phyloP scores from a whole-genome alignment of 2,797 vertebrate genomes.

The Melanotaenia boesemani region DNA sequence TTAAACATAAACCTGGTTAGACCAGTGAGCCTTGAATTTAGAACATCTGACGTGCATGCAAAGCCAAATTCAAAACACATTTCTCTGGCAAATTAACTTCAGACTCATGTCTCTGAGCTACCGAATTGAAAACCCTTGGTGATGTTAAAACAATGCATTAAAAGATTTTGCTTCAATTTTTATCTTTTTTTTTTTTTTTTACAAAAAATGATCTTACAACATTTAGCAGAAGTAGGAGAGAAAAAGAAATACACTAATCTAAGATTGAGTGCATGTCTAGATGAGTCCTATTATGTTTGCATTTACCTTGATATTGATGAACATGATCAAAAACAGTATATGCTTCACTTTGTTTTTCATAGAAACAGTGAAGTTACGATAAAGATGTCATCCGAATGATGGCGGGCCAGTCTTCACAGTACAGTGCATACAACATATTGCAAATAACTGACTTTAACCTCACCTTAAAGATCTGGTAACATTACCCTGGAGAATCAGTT shows the following conservation, averaged over 20 bases:
- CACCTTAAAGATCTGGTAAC: no score
- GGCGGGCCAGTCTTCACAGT: neutral
- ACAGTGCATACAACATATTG: neutral
- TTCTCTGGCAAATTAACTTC: constrained; percentile 43
- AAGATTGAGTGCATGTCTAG: neutral
- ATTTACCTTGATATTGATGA: neutral
- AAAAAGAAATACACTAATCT: neutral
- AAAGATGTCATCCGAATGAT: neutral
- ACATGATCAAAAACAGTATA: neutral
- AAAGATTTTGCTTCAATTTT: neutral
- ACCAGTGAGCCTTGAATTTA: constrained; percentile 61
- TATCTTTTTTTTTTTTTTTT: neutral
- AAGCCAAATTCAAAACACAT: constrained; percentile 63
- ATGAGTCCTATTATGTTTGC: neutral
- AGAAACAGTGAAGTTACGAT: neutral
- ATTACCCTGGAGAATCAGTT: neutral
- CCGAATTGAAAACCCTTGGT: neutral
- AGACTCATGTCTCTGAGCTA: constrained; percentile 16
- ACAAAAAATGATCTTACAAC: neutral
- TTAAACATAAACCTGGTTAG: constrained; percentile 76
- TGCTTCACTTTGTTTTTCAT: neutral
- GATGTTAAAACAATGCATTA: neutral
- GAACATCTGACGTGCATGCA: constrained; percentile 55
- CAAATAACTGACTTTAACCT: neutral
- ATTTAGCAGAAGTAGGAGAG: neutral